Evolutionary conservation across 2,888 invertebrate species (phyloP).

Genomic region (Onthophagus sagittarius): DNA sequence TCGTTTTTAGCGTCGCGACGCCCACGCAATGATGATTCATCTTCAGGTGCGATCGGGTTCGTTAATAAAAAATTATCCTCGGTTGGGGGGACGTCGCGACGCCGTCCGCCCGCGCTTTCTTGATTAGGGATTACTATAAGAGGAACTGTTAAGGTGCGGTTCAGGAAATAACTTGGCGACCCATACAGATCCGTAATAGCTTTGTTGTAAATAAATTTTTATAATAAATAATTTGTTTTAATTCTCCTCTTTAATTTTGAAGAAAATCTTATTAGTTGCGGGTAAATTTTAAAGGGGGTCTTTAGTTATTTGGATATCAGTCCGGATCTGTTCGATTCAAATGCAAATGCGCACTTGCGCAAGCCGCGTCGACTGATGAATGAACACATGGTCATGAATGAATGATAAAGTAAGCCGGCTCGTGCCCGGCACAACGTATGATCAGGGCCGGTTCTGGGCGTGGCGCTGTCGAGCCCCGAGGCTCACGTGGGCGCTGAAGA

Average conservation of each 20-base stretch:
- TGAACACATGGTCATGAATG: constrained; percentile 46
- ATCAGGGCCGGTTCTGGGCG: constrained; percentile 42
- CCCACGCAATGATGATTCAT: constrained; percentile 40
- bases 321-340: constrained; percentile 17
- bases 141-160: constrained; percentile 45
- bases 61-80: constrained; percentile 44
- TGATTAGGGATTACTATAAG: constrained; percentile 50
- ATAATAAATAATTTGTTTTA: too few relatives aligned
- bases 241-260: neutral
- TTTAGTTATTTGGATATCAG: neutral
- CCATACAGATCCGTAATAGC: constrained; percentile 41
- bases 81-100: constrained; percentile 23
- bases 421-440: constrained; percentile 40
- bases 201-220: neutral
- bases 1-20: constrained; percentile 22
- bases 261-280: too few relatives aligned
- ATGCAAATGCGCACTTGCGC: constrained; percentile 36
- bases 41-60: constrained; percentile 46
- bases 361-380: constrained; percentile 39
- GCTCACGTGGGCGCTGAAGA: constrained; percentile 38
- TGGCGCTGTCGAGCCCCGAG: constrained; percentile 39
- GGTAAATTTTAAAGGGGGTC: too few relatives aligned
- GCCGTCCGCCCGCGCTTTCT: constrained; percentile 36
- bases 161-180: constrained; percentile 38
- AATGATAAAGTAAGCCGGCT: constrained; percentile 40